Conservation (phyloP, 92 coral and sea anemone genomes). For the Micromussa lordhowensis region DNA sequence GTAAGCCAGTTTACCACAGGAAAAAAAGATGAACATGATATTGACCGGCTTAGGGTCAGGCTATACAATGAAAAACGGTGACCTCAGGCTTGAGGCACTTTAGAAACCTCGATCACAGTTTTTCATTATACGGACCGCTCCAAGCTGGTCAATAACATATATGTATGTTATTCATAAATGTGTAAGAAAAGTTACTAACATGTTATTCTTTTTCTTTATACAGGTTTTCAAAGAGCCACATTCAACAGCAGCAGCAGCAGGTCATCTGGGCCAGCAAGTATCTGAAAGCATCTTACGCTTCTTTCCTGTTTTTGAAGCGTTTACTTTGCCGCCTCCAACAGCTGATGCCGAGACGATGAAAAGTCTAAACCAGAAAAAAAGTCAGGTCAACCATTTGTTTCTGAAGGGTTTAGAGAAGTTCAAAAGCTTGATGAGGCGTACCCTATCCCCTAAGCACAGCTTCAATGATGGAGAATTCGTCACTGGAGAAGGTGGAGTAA, state of each 20-base stretch:
- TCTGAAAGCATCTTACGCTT: constrained; percentile 24
- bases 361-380: constrained; percentile 30
- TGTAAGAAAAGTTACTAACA: too few relatives aligned
- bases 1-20: too few relatives aligned
- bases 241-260: background rate
- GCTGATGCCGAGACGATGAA: constrained; percentile 51
- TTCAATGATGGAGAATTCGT: constrained; percentile 62
- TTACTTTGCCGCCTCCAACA: constrained; percentile 71
- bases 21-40: too few relatives aligned
- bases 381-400: constrained; percentile 40
- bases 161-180: too few relatives aligned
- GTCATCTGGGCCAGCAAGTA: background rate
- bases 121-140: too few relatives aligned
- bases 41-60: too few relatives aligned
- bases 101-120: too few relatives aligned
- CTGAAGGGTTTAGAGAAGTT: constrained; percentile 37
- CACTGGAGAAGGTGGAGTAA: constrained; percentile 68
- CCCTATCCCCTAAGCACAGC: constrained; percentile 51
- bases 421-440: constrained; percentile 5
- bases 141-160: too few relatives aligned
- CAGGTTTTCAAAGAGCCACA: constrained; percentile 29
- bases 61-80: too few relatives aligned
- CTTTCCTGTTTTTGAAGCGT: constrained; percentile 63
- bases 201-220: background rate
- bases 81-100: too few relatives aligned